Percentiles rank a stretch among this genome's conserved stretches.
Conservation (phyloP, 2,797 vertebrate genomes). For the Acropternis orthonyx region DNA sequence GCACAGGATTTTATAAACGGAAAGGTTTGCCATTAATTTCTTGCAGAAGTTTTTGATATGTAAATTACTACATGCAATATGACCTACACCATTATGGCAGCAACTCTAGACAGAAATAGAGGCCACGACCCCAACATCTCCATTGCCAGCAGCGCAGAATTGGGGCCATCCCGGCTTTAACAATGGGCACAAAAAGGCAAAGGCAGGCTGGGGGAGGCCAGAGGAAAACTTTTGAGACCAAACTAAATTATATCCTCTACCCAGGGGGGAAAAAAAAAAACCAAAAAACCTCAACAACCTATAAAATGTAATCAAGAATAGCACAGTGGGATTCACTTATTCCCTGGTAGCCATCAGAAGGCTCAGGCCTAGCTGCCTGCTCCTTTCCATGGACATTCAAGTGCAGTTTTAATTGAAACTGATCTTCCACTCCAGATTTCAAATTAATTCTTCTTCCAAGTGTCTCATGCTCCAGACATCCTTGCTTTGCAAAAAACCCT, state of each 20-base stretch:
- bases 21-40: not conserved
- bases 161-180: not conserved
- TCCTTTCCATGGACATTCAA: slow-evolving; percentile 70
- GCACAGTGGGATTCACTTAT: slow-evolving; percentile 17
- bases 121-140: not conserved
- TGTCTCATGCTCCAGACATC: slow-evolving; percentile 81
- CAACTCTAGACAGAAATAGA: not conserved
- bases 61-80: slow-evolving; percentile 4
- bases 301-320: slow-evolving; percentile 41
- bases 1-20: not conserved
- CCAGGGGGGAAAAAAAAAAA: not conserved
- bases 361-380: slow-evolving; percentile 42
- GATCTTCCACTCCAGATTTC: slow-evolving; percentile 87
- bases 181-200: not conserved
- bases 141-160: not conserved
- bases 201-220: rapidly evolving
- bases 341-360: slow-evolving; percentile 49
- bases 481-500: slow-evolving; percentile 78
- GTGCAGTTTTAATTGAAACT: slow-evolving; percentile 91
- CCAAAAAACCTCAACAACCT: not conserved
- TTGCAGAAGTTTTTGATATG: slow-evolving; percentile 38
- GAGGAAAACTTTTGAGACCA: not conserved
- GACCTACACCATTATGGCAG: not conserved
- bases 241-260: not conserved
- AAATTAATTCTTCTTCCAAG: slow-evolving; percentile 91